Percentiles rank a stretch among this genome's conserved stretches.
These are phyloP conservation scores for Lordiphosa clarofinis DNA, from an alignment of 1,140 invertebrate species.

Conservation along the genomic window DNA sequence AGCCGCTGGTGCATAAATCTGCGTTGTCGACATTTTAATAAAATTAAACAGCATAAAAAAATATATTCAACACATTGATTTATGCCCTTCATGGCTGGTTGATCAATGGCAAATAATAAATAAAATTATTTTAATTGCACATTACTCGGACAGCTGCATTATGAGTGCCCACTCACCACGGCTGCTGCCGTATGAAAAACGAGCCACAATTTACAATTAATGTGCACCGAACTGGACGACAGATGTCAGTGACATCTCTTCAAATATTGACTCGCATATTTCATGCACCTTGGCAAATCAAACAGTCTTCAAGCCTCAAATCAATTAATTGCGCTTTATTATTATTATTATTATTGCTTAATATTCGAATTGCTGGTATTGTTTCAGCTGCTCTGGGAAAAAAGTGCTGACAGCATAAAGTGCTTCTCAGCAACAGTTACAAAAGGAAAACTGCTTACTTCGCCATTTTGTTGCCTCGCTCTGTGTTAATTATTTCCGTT, in stretches of 20 bases:
- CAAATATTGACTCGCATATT: constrained; percentile 44
- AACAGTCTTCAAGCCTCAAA: constrained; percentile 32
- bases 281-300: constrained; percentile 29
- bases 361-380: constrained; percentile 11
- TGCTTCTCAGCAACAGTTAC: neutral
- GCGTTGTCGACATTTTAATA: constrained; percentile 61
- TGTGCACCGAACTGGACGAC: constrained; percentile 43
- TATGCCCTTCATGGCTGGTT: constrained; percentile 60
- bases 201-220: constrained; percentile 59
- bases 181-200: constrained; percentile 34
- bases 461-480: constrained; percentile 40
- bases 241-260: constrained; percentile 53
- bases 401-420: constrained; percentile 46
- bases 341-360: too few relatives aligned
- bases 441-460: constrained; percentile 53
- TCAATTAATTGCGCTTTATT: constrained; percentile 59
- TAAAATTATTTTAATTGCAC: constrained; percentile 72
- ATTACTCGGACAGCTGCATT: constrained; percentile 47
- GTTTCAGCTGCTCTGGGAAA: constrained; percentile 15
- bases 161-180: constrained; percentile 15
- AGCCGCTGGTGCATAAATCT: constrained; percentile 16
- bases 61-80: constrained; percentile 63
- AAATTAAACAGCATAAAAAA: constrained; percentile 28
- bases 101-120: constrained; percentile 77
- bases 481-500: constrained; percentile 71